phyloP scores from a whole-genome alignment of 2,888 invertebrate species.

The Hydrotaea cyrtoneurina region DNA sequence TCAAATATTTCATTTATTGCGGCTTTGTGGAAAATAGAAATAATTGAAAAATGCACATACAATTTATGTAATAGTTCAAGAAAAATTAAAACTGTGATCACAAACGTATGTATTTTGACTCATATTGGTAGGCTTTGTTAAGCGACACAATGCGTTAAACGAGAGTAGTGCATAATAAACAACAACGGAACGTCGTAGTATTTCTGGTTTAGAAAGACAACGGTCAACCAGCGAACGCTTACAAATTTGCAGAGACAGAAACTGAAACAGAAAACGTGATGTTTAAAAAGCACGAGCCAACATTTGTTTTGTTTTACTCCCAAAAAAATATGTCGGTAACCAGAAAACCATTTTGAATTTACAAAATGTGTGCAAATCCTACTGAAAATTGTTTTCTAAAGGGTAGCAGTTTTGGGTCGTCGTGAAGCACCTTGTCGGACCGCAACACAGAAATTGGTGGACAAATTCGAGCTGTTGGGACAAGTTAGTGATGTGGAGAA shows the following conservation, averaged over 20 bases:
- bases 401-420: too few relatives aligned
- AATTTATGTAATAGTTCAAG: constrained; percentile 51
- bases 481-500: too few relatives aligned
- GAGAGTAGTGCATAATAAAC: constrained; percentile 45
- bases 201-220: constrained; percentile 44
- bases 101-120: neutral
- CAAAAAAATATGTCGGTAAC: neutral
- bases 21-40: constrained; percentile 29
- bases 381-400: too few relatives aligned
- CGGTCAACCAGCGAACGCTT: too few relatives aligned
- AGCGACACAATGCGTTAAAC: constrained; percentile 21
- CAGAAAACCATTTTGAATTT: too few relatives aligned
- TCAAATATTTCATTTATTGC: constrained; percentile 49
- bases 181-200: neutral
- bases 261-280: constrained; percentile 50
- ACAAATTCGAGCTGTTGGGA: too few relatives aligned
- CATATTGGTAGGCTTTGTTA: constrained; percentile 41
- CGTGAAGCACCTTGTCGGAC: too few relatives aligned
- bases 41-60: constrained; percentile 6
- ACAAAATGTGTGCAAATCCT: too few relatives aligned
- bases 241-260: too few relatives aligned
- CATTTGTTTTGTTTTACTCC: neutral
- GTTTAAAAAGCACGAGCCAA: constrained; percentile 42
- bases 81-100: neutral
- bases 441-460: too few relatives aligned